Conservation (phyloP, 2,888 invertebrate genomes). For the Kuschelorhynchus macadamiae region DNA sequence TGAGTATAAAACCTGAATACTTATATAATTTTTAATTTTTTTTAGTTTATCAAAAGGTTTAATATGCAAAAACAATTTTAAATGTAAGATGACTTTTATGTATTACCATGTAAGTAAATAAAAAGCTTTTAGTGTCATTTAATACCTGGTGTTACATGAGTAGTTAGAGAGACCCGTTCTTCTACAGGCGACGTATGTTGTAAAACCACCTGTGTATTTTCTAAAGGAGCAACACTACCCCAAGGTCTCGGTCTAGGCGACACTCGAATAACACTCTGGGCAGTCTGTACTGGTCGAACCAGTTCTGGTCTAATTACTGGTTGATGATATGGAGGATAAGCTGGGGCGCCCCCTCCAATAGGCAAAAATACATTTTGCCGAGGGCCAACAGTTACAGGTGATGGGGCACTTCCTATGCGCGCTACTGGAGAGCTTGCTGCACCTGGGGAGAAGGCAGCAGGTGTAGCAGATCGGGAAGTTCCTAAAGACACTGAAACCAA, state of each 20-base stretch:
- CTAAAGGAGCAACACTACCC: constrained; percentile 63
- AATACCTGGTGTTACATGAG: constrained; percentile 24
- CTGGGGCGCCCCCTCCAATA: constrained; percentile 73
- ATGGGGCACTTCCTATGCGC: constrained; percentile 73
- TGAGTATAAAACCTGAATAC: too few relatives aligned
- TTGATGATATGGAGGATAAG: constrained; percentile 65
- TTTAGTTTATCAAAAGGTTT: too few relatives aligned
- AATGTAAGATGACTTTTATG: too few relatives aligned
- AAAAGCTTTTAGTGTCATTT: too few relatives aligned
- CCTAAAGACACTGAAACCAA: constrained; percentile 84
- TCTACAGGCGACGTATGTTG: constrained; percentile 58
- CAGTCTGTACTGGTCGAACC: constrained; percentile 74
- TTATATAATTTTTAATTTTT: too few relatives aligned
- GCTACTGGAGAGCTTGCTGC: constrained; percentile 75
- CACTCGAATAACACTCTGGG: constrained; percentile 84
- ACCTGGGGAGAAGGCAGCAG: constrained; percentile 88
- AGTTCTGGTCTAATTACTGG: constrained; percentile 76
- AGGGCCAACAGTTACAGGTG: constrained; percentile 79
- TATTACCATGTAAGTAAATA: too few relatives aligned
- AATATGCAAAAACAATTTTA: too few relatives aligned
- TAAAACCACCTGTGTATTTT: constrained; percentile 67
- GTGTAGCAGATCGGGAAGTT: constrained; percentile 93
- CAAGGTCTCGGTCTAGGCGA: constrained; percentile 78
- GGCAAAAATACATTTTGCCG: constrained; percentile 94
- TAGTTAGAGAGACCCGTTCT: constrained; percentile 23